phyloP scores from a whole-genome alignment of 2,113 vertebrate species.

The Leucopsar rothschildi region DNA sequence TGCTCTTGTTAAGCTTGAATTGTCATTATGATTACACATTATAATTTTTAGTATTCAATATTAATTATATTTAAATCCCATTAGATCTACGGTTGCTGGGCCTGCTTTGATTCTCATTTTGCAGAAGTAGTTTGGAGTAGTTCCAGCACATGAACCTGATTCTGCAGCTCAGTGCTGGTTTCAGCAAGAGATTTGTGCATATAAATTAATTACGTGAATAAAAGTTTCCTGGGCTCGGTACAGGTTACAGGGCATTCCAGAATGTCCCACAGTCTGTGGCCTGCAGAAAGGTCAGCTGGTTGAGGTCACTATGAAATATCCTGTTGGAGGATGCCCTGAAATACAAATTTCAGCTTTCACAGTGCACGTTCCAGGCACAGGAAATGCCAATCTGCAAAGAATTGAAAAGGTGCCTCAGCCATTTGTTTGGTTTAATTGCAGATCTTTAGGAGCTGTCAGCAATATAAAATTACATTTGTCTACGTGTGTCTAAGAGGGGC shows the following conservation, averaged over 20 bases:
- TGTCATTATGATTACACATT: slow-evolving; percentile 29
- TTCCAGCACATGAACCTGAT: slow-evolving; percentile 3
- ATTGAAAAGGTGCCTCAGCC: neutral
- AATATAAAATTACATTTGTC: neutral
- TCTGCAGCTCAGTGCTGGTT: neutral
- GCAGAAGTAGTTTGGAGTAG: neutral
- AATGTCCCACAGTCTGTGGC: neutral
- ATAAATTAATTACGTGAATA: neutral
- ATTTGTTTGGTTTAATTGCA: neutral
- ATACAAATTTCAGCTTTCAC: rapidly evolving
- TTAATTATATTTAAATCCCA: slow-evolving; percentile 52
- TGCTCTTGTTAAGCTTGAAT: slow-evolving; percentile 3
- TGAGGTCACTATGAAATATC: neutral
- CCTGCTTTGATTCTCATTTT: neutral
- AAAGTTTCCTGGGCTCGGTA: neutral
- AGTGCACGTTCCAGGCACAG: neutral
- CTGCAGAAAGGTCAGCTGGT: neutral
- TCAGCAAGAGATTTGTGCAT: neutral
- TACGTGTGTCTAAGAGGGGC: rapidly evolving
- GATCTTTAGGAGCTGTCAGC: neutral
- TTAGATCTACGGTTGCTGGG: neutral
- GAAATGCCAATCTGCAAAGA: neutral
- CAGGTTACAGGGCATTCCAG: neutral
- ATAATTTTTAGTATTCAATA: slow-evolving; percentile 3
- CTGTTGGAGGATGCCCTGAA: neutral